Evolutionary conservation across 1,140 invertebrate species (phyloP).

Genomic region (Drosophila cardini): DNA sequence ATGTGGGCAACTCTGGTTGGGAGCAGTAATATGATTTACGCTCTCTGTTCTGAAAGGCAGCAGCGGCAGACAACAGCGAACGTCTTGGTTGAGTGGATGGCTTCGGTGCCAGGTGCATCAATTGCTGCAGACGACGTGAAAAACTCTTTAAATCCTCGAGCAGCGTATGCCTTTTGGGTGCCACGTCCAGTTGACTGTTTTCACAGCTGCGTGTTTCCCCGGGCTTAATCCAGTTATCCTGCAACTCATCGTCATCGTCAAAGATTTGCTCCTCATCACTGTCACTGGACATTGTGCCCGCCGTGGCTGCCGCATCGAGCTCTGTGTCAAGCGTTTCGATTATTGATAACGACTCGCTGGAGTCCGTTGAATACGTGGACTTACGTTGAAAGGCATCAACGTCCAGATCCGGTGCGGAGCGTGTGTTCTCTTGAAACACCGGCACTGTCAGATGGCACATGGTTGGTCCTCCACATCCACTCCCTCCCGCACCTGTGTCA

Average conservation of each 20-base stretch:
- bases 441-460: constrained; percentile 50
- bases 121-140: constrained; percentile 67
- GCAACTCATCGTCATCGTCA: constrained; percentile 55
- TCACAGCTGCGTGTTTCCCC: constrained; percentile 74
- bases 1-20: constrained; percentile 69
- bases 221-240: constrained; percentile 79
- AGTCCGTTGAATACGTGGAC: constrained; percentile 63
- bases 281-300: constrained; percentile 26
- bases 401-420: constrained; percentile 60
- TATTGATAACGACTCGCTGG: constrained; percentile 59
- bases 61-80: constrained; percentile 31
- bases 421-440: constrained; percentile 63
- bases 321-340: constrained; percentile 36
- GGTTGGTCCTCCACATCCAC: constrained; percentile 16
- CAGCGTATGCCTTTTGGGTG: constrained; percentile 64
- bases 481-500: constrained; percentile 69
- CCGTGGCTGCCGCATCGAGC: constrained; percentile 59
- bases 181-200: constrained; percentile 58
- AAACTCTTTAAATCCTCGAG: constrained; percentile 71
- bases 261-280: constrained; percentile 54
- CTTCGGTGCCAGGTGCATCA: constrained; percentile 55
- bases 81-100: constrained; percentile 16
- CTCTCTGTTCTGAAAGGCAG: constrained; percentile 51
- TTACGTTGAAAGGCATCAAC: constrained; percentile 45
- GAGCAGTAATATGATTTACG: constrained; percentile 74